Conservation (phyloP, 2,113 vertebrate species). For the Muntiacus muntjak region DNA sequence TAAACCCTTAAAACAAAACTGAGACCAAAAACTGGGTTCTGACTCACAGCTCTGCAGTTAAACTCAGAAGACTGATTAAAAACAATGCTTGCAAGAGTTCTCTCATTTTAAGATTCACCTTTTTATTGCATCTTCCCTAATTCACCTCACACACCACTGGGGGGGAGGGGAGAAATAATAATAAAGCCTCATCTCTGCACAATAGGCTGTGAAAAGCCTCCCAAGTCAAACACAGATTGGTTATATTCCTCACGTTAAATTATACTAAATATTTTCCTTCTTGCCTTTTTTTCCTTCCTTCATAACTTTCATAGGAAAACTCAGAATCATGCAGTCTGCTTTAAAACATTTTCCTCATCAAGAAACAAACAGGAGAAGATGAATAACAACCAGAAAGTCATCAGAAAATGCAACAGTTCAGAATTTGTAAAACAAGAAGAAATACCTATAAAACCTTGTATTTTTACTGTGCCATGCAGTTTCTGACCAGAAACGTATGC, state of each 20-base stretch:
- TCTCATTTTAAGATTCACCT: not conserved
- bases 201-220: not conserved
- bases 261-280: conserved; percentile 40
- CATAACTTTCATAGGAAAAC: conserved; percentile 40
- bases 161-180: conserved; percentile 40
- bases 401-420: not conserved
- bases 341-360: conserved; percentile 33
- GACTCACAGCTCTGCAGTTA: not conserved
- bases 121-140: not conserved
- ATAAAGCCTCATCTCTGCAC: not conserved
- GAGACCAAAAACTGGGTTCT: not conserved
- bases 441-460: not conserved
- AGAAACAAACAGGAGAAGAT: not conserved
- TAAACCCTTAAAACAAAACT: conserved; percentile 15
- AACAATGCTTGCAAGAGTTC: not conserved
- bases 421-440: not conserved
- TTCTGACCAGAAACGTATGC: not conserved
- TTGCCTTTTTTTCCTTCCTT: conserved; percentile 15
- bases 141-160: not conserved
- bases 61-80: not conserved
- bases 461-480: not conserved
- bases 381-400: not conserved
- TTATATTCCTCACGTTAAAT: conserved; percentile 16
- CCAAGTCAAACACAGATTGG: conserved; percentile 12
- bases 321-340: conserved; percentile 49